Percentiles rank a stretch among this genome's conserved stretches.
Conservation (phyloP, 2,113 vertebrate genomes). For the Lontra canadensis region DNA sequence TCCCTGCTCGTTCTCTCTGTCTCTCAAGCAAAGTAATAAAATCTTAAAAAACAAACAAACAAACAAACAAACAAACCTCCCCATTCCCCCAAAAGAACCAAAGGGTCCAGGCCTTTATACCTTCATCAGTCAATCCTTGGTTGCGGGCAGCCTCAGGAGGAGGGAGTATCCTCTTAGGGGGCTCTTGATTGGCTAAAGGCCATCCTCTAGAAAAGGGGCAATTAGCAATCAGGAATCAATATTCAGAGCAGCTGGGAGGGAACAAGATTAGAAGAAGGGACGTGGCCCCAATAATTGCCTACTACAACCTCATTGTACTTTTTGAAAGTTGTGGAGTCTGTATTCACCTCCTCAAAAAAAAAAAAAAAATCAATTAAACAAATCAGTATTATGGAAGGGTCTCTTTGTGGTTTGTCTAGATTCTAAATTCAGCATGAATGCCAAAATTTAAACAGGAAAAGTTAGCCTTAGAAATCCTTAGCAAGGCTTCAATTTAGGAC, state of each 20-base stretch:
- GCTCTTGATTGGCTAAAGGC: not conserved
- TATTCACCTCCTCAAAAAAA: not conserved
- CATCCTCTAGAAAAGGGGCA: not conserved
- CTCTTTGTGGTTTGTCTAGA: not conserved
- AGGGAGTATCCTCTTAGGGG: not conserved
- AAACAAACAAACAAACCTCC: too few relatives aligned
- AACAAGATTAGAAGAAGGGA: not conserved
- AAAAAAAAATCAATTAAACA: not conserved
- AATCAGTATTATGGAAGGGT: not conserved
- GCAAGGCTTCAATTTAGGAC: not conserved
- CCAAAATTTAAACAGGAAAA: constrained; percentile 18
- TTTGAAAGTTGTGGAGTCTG: not conserved
- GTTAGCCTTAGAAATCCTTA: constrained; percentile 28
- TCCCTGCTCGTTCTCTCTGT: too few relatives aligned
- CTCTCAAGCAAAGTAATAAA: too few relatives aligned
- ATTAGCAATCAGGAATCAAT: not conserved
- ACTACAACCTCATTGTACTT: not conserved
- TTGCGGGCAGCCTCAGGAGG: not conserved
- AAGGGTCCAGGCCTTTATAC: not conserved
- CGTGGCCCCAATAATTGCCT: not conserved
- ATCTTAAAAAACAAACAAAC: too few relatives aligned
- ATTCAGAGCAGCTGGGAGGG: not conserved
- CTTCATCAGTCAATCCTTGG: not conserved
- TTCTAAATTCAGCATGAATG: constrained; percentile 11
- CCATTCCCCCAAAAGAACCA: too few relatives aligned